Evolutionary conservation across 2,888 invertebrate genomes (phyloP), one percentile per base, ranked within the genome.

Genomic region (Bugulina stolonifera): DNA sequence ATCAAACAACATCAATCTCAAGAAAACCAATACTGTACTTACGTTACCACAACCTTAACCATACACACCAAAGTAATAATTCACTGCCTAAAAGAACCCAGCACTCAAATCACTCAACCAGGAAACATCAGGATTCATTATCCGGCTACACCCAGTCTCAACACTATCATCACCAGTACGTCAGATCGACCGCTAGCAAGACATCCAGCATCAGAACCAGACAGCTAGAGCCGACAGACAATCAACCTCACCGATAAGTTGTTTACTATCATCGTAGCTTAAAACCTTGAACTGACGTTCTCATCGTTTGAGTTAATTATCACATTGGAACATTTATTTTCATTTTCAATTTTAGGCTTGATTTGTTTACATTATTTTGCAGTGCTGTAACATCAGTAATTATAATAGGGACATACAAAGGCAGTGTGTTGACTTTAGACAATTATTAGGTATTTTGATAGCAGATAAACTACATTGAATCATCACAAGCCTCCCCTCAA

Each of bases 361-460:
- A 25, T 22, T 57, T 57, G n/a, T 57, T 5, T 27, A 14, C n/a
- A 57, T 27, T 25, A 25, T 57, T 57, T 57, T 57, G 27, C 3
- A 23, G 10, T 18, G n/a, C 57, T 57, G 57, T 57, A 57, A 57
- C 57, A 57, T 57, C 23, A 23, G 57, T 57, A 57, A 57, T 57
- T 57, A 5, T 57, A 57, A 25, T 25, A 27, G 10, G 10, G 27
- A 25, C 5, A 27, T 27, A 5, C 10, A 57, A 57, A 57, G 57
- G 57, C 57, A 57, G 57, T 23, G 57, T 5, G 57, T 57, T 57
- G 57, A 25, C 23, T 57, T 57, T 5, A 10, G 43, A 43, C 5
- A 43, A 43, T 43, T 43, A 43, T 43, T 18, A 43, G 18, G 18
- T 43, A 18, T 43, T 43, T 43, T 43, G 43, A 43, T 43, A 43